Conservation (phyloP, 1,140 invertebrate species). For the Drosophila obscura region DNA sequence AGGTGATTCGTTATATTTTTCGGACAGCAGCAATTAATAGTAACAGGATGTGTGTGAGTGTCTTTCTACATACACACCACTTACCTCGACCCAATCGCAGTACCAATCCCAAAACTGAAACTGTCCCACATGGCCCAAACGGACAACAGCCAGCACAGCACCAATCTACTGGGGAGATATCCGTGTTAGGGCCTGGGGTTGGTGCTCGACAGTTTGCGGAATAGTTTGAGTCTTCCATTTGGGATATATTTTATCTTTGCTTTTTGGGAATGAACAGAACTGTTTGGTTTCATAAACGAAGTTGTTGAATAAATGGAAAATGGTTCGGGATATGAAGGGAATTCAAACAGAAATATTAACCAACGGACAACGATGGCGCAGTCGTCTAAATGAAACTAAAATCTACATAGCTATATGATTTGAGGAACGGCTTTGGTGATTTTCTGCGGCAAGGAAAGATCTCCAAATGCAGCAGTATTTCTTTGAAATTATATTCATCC, state of each 20-base stretch:
- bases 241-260: neutral
- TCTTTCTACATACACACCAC: constrained; percentile 32
- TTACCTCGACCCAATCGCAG: constrained; percentile 30
- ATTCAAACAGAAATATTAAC: too few relatives aligned
- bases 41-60: constrained; percentile 76
- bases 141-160: neutral
- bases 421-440: too few relatives aligned
- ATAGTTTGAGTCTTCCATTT: neutral
- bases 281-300: neutral
- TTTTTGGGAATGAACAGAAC: too few relatives aligned
- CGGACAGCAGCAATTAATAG: constrained; percentile 83
- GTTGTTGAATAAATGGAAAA: neutral
- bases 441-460: too few relatives aligned
- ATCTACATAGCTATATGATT: too few relatives aligned
- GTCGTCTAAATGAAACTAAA: too few relatives aligned
- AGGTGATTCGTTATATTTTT: constrained; percentile 83
- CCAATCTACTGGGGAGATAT: constrained; percentile 13
- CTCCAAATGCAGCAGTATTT: too few relatives aligned
- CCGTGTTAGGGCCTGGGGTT: constrained; percentile 16
- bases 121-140: constrained; percentile 41
- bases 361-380: too few relatives aligned
- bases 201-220: constrained; percentile 10
- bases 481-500: too few relatives aligned
- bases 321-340: neutral
- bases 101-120: constrained; percentile 37